Conservation (phyloP, 2,888 invertebrate genomes). For the Patella ulyssiponensis region DNA sequence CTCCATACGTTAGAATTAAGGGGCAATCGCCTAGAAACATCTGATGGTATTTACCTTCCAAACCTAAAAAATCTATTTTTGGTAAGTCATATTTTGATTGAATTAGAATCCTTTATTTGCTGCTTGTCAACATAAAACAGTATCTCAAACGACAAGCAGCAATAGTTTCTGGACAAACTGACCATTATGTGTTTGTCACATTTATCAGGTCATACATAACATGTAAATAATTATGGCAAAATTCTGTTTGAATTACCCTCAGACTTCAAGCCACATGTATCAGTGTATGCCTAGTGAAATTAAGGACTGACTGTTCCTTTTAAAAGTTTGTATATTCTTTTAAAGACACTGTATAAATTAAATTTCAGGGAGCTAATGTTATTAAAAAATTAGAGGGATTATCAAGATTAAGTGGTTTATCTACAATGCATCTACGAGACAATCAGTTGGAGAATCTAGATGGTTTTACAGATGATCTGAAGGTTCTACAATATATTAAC, state of each 20-base stretch:
- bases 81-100: conserved; percentile 49
- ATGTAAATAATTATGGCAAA: too few species aligned
- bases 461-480: conserved; percentile 67
- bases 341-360: too few species aligned
- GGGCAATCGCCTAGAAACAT: conserved; percentile 68
- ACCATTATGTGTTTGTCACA: too few species aligned
- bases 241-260: too few species aligned
- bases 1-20: conserved; percentile 70
- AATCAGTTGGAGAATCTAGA: conserved; percentile 69
- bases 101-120: neutral
- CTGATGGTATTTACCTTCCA: conserved; percentile 68
- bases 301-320: too few species aligned
- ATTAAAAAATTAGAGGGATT: conserved; percentile 68
- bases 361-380: conserved; percentile 65
- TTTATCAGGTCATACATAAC: too few species aligned
- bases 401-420: conserved; percentile 60
- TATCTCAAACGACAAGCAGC: too few species aligned
- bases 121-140: too few species aligned
- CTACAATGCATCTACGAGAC: conserved; percentile 70
- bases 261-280: too few species aligned
- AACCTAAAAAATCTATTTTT: conserved; percentile 71
- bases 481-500: conserved; percentile 70
- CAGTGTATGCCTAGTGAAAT: too few species aligned
- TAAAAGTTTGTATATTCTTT: too few species aligned
- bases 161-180: too few species aligned